phyloP scores from a whole-genome alignment of 2,113 vertebrate species.

The Octodon degus region DNA sequence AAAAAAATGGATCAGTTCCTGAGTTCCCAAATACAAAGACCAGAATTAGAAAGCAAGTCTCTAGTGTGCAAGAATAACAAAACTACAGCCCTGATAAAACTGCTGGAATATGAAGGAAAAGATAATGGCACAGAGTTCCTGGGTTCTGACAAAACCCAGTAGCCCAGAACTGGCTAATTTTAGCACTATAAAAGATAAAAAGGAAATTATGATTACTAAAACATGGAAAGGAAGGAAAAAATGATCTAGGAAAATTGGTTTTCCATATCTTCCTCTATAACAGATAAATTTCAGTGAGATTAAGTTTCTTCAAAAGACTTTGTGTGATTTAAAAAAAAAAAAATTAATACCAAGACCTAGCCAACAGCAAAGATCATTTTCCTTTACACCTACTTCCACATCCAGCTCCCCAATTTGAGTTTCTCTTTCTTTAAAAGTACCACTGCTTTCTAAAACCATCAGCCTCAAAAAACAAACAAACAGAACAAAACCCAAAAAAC shows the following conservation, averaged over 20 bases:
- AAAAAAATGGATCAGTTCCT: neutral
- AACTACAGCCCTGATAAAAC: neutral
- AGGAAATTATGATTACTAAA: neutral
- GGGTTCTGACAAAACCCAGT: neutral
- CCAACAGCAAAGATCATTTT: neutral
- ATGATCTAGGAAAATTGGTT: neutral
- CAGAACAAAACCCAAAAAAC: neutral
- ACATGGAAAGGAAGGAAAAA: neutral
- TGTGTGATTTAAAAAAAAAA: neutral
- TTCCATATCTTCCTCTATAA: neutral
- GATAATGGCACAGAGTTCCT: too few relatives aligned
- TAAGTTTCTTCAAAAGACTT: neutral
- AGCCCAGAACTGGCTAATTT: neutral
- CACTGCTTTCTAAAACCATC: neutral
- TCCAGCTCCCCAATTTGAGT: neutral
- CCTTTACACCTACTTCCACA: neutral
- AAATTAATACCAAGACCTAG: neutral
- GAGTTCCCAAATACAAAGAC: neutral
- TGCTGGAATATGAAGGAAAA: too few relatives aligned
- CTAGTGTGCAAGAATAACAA: neutral
- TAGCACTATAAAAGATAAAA: neutral
- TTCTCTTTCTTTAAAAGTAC: neutral
- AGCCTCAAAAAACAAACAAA: neutral
- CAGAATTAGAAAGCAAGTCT: neutral
- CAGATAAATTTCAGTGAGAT: neutral